Evolutionary conservation across 2,888 invertebrate species (phyloP).

Genomic region (Agrotis puta): DNA sequence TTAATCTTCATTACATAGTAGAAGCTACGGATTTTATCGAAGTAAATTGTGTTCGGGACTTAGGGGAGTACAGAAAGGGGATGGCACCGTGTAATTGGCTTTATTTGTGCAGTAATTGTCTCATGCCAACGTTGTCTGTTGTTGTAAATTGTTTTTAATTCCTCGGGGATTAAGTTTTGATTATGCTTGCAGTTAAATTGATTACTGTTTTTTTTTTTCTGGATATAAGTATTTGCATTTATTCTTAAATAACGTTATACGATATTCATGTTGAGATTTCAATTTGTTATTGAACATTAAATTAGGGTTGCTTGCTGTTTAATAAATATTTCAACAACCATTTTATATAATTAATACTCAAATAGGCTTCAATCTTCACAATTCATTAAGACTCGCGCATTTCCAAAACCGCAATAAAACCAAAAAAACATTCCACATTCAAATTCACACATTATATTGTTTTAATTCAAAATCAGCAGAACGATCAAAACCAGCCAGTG

Average conservation of each 20-base stretch:
- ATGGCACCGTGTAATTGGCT: slow-evolving; percentile 84
- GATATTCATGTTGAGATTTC: not conserved
- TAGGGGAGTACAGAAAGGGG: slow-evolving; percentile 74
- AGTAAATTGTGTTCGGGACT: slow-evolving; percentile 81
- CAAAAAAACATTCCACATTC: slow-evolving; percentile 12
- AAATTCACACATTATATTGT: slow-evolving; percentile 56
- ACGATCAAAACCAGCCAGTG: slow-evolving; percentile 64
- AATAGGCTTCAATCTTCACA: not conserved
- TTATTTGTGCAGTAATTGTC: slow-evolving; percentile 86
- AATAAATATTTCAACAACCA: too few relatives aligned
- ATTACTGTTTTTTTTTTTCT: not conserved
- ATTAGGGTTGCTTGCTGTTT: not conserved
- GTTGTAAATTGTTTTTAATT: slow-evolving; percentile 82
- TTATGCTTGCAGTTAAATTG: slow-evolving; percentile 41
- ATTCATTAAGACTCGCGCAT: too few relatives aligned
- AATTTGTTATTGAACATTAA: not conserved
- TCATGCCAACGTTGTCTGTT: slow-evolving; percentile 72
- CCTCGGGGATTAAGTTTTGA: slow-evolving; percentile 72
- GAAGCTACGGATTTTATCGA: slow-evolving; percentile 87
- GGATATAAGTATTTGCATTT: not conserved
- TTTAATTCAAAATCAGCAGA: slow-evolving; percentile 75
- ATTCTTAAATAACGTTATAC: too few relatives aligned
- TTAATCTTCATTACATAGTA: slow-evolving; percentile 88
- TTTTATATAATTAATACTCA: too few relatives aligned
- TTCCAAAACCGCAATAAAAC: slow-evolving; percentile 1